Percentiles rank a stretch among this genome's conserved stretches.
These are phyloP conservation scores for Bolinopsis microptera DNA, from an alignment of 37 sponge, comb jelly and placozoan genomes.

Conservation along the genomic window DNA sequence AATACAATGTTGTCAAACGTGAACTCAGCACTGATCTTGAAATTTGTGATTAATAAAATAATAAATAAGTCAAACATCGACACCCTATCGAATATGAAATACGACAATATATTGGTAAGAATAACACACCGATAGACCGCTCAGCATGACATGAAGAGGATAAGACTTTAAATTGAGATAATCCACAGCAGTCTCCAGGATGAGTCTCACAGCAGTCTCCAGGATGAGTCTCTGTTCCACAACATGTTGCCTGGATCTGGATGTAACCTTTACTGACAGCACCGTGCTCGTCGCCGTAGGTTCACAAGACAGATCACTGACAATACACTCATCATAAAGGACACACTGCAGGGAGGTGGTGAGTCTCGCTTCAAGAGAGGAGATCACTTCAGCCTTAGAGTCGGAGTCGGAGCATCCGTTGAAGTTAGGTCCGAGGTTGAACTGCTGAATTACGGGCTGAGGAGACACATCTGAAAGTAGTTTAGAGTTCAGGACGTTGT, in stretches of 20 bases:
- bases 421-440: background rate
- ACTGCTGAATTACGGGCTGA: background rate
- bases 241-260: background rate
- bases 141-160: too few species aligned
- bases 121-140: too few species aligned
- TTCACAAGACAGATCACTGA: background rate
- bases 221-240: background rate
- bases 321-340: background rate
- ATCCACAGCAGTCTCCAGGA: background rate
- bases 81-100: too few species aligned
- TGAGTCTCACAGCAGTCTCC: too few species aligned
- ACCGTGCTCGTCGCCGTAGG: background rate
- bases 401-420: background rate
- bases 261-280: background rate
- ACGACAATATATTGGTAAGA: too few species aligned
- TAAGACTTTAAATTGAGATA: too few species aligned
- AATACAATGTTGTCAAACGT: too few species aligned
- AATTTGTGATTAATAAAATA: too few species aligned
- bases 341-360: background rate
- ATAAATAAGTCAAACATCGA: too few species aligned
- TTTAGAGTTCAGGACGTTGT: too few species aligned
- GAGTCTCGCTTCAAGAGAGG: background rate
- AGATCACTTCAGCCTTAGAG: background rate
- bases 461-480: constrained; percentile 15
- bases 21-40: too few species aligned